These are phyloP conservation scores for Papilio gigon DNA, from an alignment of 2,888 invertebrate genomes.

Conservation along the genomic window DNA sequence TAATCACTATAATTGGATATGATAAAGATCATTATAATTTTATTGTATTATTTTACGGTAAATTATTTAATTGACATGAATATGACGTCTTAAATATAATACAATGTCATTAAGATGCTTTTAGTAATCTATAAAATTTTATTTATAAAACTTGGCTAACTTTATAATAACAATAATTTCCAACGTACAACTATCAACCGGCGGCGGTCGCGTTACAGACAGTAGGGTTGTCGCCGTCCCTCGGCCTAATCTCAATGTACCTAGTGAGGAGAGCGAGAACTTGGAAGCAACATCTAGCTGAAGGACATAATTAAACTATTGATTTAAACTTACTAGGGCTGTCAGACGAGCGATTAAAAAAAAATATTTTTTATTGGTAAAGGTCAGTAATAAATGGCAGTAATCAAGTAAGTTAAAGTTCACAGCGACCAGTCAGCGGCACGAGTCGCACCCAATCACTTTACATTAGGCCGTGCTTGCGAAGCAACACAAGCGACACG, in stretches of 20 bases:
- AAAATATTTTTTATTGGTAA: slow-evolving; percentile 1
- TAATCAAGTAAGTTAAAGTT: slow-evolving; percentile 31
- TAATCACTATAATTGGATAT: slow-evolving; percentile 2
- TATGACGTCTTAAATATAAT: slow-evolving; percentile 23
- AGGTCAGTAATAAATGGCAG: slow-evolving; percentile 14
- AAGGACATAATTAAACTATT: slow-evolving; percentile 1
- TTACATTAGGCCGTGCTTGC: slow-evolving; percentile 65
- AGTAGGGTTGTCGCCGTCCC: neutral
- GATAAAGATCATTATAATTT: slow-evolving; percentile 7
- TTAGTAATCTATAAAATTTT: slow-evolving; percentile 25
- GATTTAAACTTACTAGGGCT: neutral
- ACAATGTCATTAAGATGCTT: slow-evolving; percentile 9
- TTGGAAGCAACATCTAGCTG: neutral
- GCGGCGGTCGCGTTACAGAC: neutral
- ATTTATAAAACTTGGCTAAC: slow-evolving; percentile 23
- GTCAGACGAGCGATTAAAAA: slow-evolving; percentile 7
- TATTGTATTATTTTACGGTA: slow-evolving; percentile 18
- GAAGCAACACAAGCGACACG: slow-evolving; percentile 59
- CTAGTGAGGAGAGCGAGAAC: slow-evolving; percentile 5
- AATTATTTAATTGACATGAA: slow-evolving; percentile 34
- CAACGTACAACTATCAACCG: neutral
- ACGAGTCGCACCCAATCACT: slow-evolving; percentile 47
- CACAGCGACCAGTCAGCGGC: slow-evolving; percentile 45
- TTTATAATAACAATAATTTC: slow-evolving; percentile 11
- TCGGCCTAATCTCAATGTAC: neutral